These are phyloP conservation scores for Eupithecia exiguata DNA, from an alignment of 2,888 invertebrate genomes.

Conservation along the genomic window DNA sequence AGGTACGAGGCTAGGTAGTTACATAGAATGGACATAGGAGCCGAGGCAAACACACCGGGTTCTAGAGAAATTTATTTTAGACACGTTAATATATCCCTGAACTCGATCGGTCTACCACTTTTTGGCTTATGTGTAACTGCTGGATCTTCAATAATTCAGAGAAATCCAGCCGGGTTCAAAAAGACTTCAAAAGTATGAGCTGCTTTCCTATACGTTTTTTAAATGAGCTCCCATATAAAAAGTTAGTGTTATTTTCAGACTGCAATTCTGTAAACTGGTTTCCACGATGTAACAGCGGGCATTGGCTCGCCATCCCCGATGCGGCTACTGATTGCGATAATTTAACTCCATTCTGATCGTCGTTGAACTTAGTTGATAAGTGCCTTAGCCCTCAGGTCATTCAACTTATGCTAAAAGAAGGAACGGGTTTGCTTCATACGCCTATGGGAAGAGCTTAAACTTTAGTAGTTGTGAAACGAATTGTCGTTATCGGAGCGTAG, in stretches of 20 bases:
- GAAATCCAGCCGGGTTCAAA: neutral
- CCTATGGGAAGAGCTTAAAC: neutral
- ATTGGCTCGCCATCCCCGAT: constrained; percentile 60
- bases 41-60: neutral
- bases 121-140: neutral
- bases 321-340: constrained; percentile 55
- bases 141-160: neutral
- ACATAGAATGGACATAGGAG: neutral
- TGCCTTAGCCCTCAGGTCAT: constrained; percentile 26
- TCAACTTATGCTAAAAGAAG: constrained; percentile 27
- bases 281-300: constrained; percentile 55
- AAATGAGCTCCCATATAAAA: constrained; percentile 15
- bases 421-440: constrained; percentile 3
- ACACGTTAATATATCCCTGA: neutral
- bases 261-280: constrained; percentile 64
- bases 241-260: constrained; percentile 30
- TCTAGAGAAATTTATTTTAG: neutral
- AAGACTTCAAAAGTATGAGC: neutral
- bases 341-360: constrained; percentile 46
- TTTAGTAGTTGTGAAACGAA: neutral
- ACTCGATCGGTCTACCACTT: neutral
- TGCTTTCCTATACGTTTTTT: neutral
- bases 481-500: neutral
- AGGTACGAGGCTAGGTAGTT: neutral
- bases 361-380: constrained; percentile 34